Conservation (phyloP, 2,888 invertebrate genomes). For the Entomobrya proxima region DNA sequence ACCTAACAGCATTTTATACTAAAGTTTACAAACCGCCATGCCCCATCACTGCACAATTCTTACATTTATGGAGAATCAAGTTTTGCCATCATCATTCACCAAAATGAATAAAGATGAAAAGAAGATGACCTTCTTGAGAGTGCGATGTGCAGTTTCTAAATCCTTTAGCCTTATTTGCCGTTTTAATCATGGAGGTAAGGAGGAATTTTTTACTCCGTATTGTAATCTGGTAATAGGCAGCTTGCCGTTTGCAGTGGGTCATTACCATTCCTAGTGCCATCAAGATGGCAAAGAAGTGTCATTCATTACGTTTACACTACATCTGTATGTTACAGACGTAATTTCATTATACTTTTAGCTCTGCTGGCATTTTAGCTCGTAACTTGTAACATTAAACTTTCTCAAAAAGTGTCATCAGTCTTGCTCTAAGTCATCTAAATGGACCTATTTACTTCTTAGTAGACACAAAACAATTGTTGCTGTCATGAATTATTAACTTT, state of each 20-base stretch:
- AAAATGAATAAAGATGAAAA: background rate
- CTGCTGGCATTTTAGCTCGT: background rate
- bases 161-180: conserved; percentile 6
- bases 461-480: conserved; percentile 31
- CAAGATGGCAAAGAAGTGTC: background rate
- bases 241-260: conserved; percentile 41
- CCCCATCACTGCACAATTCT: background rate
- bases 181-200: background rate
- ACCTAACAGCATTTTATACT: conserved; percentile 14
- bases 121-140: conserved; percentile 15
- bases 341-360: background rate
- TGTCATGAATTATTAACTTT: conserved; percentile 17
- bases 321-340: background rate
- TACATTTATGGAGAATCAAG: conserved; percentile 29
- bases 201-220: background rate
- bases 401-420: conserved; percentile 46
- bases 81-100: background rate
- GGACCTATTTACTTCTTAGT: conserved; percentile 32
- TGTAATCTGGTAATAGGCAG: background rate
- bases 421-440: conserved; percentile 49
- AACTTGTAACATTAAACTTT: conserved; percentile 20
- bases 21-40: conserved; percentile 6
- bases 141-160: background rate
- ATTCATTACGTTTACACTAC: background rate
- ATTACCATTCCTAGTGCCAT: conserved; percentile 41